Evolutionary conservation across 2,888 invertebrate species (phyloP), one percentile per base, ranked within the genome.

Genomic region (Cactoblastis cactorum): DNA sequence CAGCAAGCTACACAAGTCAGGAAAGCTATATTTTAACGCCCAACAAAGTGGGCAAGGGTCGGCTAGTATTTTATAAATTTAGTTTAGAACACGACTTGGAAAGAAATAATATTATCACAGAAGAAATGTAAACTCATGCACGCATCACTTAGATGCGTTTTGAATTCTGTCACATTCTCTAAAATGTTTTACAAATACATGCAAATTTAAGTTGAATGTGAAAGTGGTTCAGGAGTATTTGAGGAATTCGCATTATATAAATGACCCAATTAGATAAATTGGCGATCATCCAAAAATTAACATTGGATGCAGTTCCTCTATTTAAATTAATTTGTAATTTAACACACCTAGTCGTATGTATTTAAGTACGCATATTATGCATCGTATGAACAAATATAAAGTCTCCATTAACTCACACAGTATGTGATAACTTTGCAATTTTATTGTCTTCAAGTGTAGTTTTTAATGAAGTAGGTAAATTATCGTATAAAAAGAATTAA

Each of bases 261-360:
- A 77, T 74, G 77, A 74, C 77, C 78, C 64, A 77, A 79, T 81
- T 82, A 79, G 62, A 74, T 58, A 54, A 69, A 72, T 76, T 85
- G 85, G 85, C 77, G 35, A 50, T 53, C 53, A 63, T 82, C 83
- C 85, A 85, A 65, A 60, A 45, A 54, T 57, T 57, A 59, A 59
- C 55, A 64, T 67, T 69, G 61, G 60, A 66, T 74, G 72, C 72
- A 78, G 71, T 72, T 72, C 66, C 68, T 69, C 62, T 71, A 69
- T 72, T 70, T 69, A 66, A 74, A 72, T 43, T 53, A 62, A 64
- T 62, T 65, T 58, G 58, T 57, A 63, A 60, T 57, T 61, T 19
- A 55, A 39, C 48, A 45, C 34, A 33, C 22, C 22, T 22, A 28
- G 24, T 49, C 39, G 24, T 33, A 41, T 32, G 24, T 45, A 45